Conservation (phyloP, 92 coral and sea anemone species). For the Phenganax subtilis region DNA sequence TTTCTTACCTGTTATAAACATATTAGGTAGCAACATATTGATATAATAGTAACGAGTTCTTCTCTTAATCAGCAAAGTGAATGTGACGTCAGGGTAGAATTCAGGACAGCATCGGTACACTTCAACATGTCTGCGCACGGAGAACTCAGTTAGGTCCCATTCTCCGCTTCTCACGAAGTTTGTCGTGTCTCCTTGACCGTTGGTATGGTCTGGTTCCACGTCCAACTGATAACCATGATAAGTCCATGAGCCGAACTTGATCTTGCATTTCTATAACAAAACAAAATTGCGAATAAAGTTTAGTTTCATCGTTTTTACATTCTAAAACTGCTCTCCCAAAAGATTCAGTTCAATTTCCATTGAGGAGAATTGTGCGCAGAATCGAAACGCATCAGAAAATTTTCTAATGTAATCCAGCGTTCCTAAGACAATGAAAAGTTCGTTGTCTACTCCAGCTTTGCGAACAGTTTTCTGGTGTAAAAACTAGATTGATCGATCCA, state of each 20-base stretch:
- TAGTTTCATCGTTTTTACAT: too few relatives aligned
- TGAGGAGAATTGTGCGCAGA: too few relatives aligned
- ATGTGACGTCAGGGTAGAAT: conserved; percentile 81
- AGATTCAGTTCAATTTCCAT: too few relatives aligned
- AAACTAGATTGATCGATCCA: neutral
- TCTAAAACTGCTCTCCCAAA: too few relatives aligned
- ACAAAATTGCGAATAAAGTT: neutral
- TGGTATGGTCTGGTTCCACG: conserved; percentile 53
- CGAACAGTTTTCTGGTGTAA: neutral
- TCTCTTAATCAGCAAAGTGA: conserved; percentile 70
- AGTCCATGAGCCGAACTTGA: conserved; percentile 94
- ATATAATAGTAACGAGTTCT: conserved; percentile 73
- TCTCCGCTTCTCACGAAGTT: conserved; percentile 79
- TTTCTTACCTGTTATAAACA: conserved; percentile 79
- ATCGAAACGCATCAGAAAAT: too few relatives aligned
- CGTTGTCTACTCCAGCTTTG: too few relatives aligned
- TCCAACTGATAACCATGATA: conserved; percentile 73
- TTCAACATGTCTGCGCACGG: conserved; percentile 52
- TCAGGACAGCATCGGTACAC: conserved; percentile 71
- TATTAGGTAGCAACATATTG: conserved; percentile 76
- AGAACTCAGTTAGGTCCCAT: conserved; percentile 76
- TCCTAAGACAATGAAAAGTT: too few relatives aligned
- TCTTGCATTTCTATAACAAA: conserved; percentile 53
- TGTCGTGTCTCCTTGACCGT: conserved; percentile 44
- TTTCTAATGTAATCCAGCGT: too few relatives aligned